Evolutionary conservation across 2,113 vertebrate genomes (phyloP), one percentile per base, ranked within the genome.

Genomic region (Coreoperca whiteheadi): DNA sequence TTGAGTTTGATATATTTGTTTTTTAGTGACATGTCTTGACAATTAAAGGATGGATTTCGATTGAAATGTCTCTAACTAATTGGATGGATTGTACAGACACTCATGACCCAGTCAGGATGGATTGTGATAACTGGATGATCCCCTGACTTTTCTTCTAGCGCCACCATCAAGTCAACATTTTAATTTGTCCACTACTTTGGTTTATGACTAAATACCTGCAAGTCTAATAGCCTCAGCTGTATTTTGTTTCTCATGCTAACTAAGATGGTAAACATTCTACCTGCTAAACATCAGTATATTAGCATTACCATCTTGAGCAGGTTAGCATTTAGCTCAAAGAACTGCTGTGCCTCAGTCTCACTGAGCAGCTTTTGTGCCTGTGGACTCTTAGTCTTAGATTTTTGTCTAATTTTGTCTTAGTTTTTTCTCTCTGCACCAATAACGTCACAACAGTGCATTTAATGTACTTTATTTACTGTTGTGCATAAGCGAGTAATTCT

Each of bases 71-170:
- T 39, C 37, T 39, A 39, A 39, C 37, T 39, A 9, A n/a, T 39
- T 39, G 37, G 37, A 39, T 39, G 6, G 37, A 39, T 34, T 34
- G 32, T 4, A 34, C 32, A 34, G 32, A 34, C 32, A 34, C 32
- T 34, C 32, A 34, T 34, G 32, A 34, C 32, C 32, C 32, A 34
- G 32, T 34, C 32, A 34, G 32, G 32, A 34, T 34, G 32, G 5
- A 34, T 34, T 34, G 32, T 34, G 5, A 34, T 34, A 34, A 34
- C 37, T 39, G 28, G 15, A n/a, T 37, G 4, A 25, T 23, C 9
- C 51, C 21, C 14, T 71, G 14, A 71, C 69, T 72, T 72, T 57
- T 72, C 54, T 30, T 73, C 18, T 25, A 28, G 18, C 4, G 37
- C n/a, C 53, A n/a, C n/a, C n/a, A n/a, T n/a, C n/a, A n/a, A n/a